These are phyloP conservation scores for Ophioninae sp. DNA, from an alignment of 2,888 invertebrate genomes.

Conservation along the genomic window DNA sequence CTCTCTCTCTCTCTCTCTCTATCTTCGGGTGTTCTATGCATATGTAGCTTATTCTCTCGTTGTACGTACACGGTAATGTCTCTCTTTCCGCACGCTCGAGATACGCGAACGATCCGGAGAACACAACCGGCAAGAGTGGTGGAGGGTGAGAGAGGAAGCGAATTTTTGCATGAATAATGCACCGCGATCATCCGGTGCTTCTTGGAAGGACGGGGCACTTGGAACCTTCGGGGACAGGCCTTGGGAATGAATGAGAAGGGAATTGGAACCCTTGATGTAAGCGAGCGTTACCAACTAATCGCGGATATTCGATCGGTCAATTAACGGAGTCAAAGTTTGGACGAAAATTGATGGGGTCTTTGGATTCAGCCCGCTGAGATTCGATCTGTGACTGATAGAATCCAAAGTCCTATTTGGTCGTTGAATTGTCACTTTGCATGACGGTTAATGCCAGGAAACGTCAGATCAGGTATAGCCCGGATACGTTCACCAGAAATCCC, in stretches of 20 bases:
- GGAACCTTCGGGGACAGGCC: slow-evolving; percentile 33
- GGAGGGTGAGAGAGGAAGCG: slow-evolving; percentile 66
- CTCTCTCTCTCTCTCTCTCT: background rate
- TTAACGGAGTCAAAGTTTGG: slow-evolving; percentile 4
- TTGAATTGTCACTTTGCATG: too few species aligned
- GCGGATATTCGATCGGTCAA: slow-evolving; percentile 35
- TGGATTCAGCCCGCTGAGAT: background rate
- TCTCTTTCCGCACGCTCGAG: slow-evolving; percentile 43
- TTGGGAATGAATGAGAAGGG: slow-evolving; percentile 40
- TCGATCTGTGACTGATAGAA: background rate
- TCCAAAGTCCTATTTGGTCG: too few species aligned
- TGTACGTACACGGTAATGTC: slow-evolving; percentile 50
- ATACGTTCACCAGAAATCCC: too few species aligned
- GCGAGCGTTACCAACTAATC: slow-evolving; percentile 25
- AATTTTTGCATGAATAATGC: slow-evolving; percentile 74
- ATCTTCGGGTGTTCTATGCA: slow-evolving; percentile 11
- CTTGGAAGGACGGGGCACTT: slow-evolving; percentile 70
- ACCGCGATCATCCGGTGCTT: slow-evolving; percentile 70
- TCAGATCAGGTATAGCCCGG: too few species aligned
- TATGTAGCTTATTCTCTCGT: slow-evolving; percentile 26
- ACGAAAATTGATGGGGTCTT: slow-evolving; percentile 6
- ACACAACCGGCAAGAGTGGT: slow-evolving; percentile 14
- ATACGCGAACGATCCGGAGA: slow-evolving; percentile 25
- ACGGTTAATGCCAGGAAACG: too few species aligned
- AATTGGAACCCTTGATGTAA: slow-evolving; percentile 33